A percentile compares a stretch with the other conserved stretches of the same genome.
These are phyloP conservation scores for Ennomos quercinarius DNA, from an alignment of 2,888 invertebrate genomes.

Conservation along the genomic window DNA sequence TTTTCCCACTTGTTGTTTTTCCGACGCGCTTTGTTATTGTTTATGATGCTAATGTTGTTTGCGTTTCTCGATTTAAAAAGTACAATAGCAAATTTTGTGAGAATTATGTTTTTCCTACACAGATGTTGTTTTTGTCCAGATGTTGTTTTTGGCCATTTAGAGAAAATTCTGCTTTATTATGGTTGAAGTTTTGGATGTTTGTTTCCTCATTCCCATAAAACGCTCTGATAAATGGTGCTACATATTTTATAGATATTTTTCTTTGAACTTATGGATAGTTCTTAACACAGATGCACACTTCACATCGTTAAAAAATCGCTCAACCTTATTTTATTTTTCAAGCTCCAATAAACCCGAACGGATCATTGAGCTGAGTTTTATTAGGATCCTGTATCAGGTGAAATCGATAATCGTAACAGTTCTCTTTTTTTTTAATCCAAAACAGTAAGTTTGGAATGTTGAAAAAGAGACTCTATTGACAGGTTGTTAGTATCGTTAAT, in stretches of 20 bases:
- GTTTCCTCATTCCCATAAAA: too few species aligned
- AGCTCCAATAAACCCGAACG: constrained; percentile 26
- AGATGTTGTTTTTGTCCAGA: constrained; percentile 2
- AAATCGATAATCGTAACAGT: constrained; percentile 31
- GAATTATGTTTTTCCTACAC: constrained; percentile 4
- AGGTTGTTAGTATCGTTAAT: constrained; percentile 24
- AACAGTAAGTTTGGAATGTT: constrained; percentile 1
- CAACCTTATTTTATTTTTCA: constrained; percentile 21
- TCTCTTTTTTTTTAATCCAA: constrained; percentile 27
- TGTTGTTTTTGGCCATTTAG: background rate
- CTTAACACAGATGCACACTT: background rate
- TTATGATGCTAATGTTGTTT: constrained; percentile 29
- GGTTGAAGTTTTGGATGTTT: too few species aligned
- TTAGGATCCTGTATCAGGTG: constrained; percentile 33
- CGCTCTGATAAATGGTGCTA: too few species aligned
- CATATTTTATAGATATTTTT: too few species aligned
- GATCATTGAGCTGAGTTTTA: constrained; percentile 25
- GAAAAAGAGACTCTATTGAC: constrained; percentile 21
- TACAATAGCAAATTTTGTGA: constrained; percentile 21
- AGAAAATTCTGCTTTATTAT: background rate
- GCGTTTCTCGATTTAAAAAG: constrained; percentile 12
- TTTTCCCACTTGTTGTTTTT: constrained; percentile 25
- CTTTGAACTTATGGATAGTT: background rate
- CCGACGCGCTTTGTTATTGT: constrained; percentile 26
- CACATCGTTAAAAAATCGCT: constrained; percentile 21